These are phyloP conservation scores for Sthenelais limicola DNA, from an alignment of 2,888 invertebrate species.

Conservation along the genomic window DNA sequence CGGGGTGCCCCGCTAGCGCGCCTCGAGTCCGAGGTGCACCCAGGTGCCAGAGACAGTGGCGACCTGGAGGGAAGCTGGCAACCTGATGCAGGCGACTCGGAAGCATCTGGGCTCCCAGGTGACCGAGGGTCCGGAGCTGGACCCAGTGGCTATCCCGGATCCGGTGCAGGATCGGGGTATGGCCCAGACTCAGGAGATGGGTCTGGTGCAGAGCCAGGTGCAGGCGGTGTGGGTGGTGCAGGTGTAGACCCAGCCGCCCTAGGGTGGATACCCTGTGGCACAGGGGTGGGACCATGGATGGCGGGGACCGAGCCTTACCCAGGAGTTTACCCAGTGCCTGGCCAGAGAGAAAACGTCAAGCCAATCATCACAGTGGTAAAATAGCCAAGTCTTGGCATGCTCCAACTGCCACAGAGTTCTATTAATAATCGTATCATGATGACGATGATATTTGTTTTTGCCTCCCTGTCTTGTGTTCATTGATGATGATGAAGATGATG, in stretches of 20 bases:
- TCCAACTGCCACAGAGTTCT: neutral
- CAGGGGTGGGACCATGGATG: slow-evolving; percentile 31
- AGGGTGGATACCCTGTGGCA: slow-evolving; percentile 9
- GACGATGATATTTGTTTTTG: too few relatives aligned
- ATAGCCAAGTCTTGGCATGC: slow-evolving; percentile 17
- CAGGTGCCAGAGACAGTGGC: slow-evolving; percentile 12
- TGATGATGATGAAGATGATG: too few relatives aligned
- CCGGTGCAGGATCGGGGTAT: neutral
- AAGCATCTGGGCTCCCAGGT: neutral
- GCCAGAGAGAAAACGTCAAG: slow-evolving; percentile 31
- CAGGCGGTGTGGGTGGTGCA: neutral
- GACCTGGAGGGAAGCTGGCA: neutral
- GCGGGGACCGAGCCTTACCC: slow-evolving; percentile 27
- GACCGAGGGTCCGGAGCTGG: slow-evolving; percentile 4
- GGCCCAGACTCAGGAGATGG: neutral
- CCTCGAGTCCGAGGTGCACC: neutral
- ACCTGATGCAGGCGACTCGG: slow-evolving; percentile 13
- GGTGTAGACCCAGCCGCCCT: slow-evolving; percentile 3
- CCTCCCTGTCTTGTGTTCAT: too few relatives aligned
- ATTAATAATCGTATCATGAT: too few relatives aligned
- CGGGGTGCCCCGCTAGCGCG: slow-evolving; percentile 19
- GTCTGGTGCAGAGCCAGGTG: slow-evolving; percentile 9
- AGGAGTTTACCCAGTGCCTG: slow-evolving; percentile 20
- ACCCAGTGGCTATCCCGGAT: neutral
- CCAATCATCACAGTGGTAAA: slow-evolving; percentile 20